Evolutionary conservation across 2,113 vertebrate species (phyloP).

Genomic region (Cacatua alba): DNA sequence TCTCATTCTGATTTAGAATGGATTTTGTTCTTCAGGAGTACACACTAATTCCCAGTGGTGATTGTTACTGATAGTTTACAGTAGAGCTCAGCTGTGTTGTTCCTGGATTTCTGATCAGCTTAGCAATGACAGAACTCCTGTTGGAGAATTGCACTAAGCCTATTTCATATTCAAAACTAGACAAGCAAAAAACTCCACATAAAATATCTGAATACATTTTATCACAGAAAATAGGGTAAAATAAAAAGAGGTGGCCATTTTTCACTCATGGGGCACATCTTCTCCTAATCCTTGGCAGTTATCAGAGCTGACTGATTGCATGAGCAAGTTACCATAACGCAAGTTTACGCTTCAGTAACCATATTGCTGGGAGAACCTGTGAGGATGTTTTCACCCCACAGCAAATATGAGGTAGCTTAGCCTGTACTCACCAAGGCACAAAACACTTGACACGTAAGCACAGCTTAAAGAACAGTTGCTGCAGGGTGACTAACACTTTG

Average conservation of each 20-base stretch:
- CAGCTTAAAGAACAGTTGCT: not conserved
- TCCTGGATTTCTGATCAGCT: constrained; percentile 47
- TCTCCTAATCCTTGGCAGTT: not conserved
- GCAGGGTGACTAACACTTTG: not conserved
- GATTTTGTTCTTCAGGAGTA: constrained; percentile 44
- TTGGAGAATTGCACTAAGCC: not conserved
- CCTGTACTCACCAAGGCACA: not conserved
- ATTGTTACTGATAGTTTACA: constrained; percentile 43
- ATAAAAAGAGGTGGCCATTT: not conserved
- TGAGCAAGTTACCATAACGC: not conserved
- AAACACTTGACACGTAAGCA: not conserved
- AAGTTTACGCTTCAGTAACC: not conserved
- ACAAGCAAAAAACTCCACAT: not conserved
- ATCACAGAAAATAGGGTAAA: not conserved
- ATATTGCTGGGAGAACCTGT: not conserved
- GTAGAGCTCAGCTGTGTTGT: constrained; percentile 13
- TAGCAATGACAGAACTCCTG: constrained; percentile 29
- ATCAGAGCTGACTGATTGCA: not conserved
- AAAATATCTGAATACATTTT: not conserved
- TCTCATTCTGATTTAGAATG: constrained; percentile 48
- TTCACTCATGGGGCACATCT: not conserved
- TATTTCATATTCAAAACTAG: constrained; percentile 14
- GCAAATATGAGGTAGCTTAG: not conserved
- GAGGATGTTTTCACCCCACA: not conserved
- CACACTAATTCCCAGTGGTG: constrained; percentile 38